Conservation (phyloP, 2,113 vertebrate species). For the Ailuropoda melanoleuca region DNA sequence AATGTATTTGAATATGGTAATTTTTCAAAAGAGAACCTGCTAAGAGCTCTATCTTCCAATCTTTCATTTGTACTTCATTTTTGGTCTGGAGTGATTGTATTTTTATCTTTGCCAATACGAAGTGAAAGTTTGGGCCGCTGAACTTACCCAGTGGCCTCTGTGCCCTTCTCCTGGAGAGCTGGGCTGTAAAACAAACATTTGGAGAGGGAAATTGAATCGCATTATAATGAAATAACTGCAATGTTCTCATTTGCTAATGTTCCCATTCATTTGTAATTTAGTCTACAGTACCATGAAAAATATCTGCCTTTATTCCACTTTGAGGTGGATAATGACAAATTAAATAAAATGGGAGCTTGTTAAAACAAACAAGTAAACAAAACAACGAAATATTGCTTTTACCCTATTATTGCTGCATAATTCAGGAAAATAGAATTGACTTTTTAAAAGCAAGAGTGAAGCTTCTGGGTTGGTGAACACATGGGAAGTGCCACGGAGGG, state of each 20-base stretch:
- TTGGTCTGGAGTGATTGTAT: background rate
- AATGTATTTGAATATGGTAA: background rate
- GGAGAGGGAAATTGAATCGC: slow-evolving; percentile 41
- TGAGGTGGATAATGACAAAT: slow-evolving; percentile 34
- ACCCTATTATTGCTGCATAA: background rate
- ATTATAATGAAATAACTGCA: slow-evolving; percentile 49
- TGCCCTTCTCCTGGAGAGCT: slow-evolving; percentile 23
- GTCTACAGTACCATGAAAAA: background rate
- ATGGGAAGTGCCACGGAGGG: background rate
- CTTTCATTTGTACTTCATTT: slow-evolving; percentile 15
- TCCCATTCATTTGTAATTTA: slow-evolving; percentile 47
- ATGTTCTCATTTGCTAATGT: slow-evolving; percentile 54
- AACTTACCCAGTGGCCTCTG: background rate
- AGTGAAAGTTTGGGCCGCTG: background rate
- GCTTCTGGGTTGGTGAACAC: background rate
- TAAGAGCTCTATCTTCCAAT: background rate
- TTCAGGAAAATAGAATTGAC: slow-evolving; percentile 20
- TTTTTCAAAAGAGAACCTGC: background rate
- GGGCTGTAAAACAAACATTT: slow-evolving; percentile 56
- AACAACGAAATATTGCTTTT: background rate
- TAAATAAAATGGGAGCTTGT: slow-evolving; percentile 37
- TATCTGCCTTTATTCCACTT: slow-evolving; percentile 35
- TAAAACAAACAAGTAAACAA: slow-evolving; percentile 32
- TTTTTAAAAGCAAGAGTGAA: background rate
- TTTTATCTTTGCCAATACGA: background rate